Evolutionary conservation across 2,888 invertebrate genomes (phyloP).

Genomic region (Zygaena filipendulae): DNA sequence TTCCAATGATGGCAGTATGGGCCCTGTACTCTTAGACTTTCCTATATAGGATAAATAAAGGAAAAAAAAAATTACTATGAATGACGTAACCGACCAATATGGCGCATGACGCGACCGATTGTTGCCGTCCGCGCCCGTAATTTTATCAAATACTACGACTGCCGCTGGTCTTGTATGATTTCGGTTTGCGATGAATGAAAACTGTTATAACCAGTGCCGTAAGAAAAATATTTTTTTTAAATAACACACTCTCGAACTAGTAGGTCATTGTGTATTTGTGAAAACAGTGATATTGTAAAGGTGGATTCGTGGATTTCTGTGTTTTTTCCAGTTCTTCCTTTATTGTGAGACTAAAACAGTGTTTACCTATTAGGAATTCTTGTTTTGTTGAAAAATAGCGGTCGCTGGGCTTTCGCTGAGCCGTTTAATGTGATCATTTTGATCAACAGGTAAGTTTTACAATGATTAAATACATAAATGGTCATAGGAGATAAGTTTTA

Average conservation of each 20-base stretch:
- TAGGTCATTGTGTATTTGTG: slow-evolving; percentile 25
- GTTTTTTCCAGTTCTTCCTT: slow-evolving; percentile 52
- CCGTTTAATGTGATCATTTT: slow-evolving; percentile 64
- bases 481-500: too few relatives aligned
- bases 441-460: slow-evolving; percentile 50
- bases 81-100: slow-evolving; percentile 64
- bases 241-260: too few relatives aligned
- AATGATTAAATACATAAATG: too few relatives aligned
- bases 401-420: slow-evolving; percentile 37
- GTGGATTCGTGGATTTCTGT: slow-evolving; percentile 24
- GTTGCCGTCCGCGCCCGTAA: slow-evolving; percentile 37
- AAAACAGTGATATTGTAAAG: slow-evolving; percentile 27
- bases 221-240: too few relatives aligned
- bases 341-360: slow-evolving; percentile 48
- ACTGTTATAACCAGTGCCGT: too few relatives aligned
- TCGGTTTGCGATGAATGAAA: slow-evolving; percentile 60
- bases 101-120: slow-evolving; percentile 63
- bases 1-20: too few relatives aligned
- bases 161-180: slow-evolving; percentile 47
- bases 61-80: too few relatives aligned
- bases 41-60: too few relatives aligned
- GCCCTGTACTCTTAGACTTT: too few relatives aligned
- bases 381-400: slow-evolving; percentile 30
- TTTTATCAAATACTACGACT: slow-evolving; percentile 33
- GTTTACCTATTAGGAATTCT: slow-evolving; percentile 57